Evolutionary conservation across 2,797 vertebrate species (phyloP).

Genomic region (Psittacula derbiana): DNA sequence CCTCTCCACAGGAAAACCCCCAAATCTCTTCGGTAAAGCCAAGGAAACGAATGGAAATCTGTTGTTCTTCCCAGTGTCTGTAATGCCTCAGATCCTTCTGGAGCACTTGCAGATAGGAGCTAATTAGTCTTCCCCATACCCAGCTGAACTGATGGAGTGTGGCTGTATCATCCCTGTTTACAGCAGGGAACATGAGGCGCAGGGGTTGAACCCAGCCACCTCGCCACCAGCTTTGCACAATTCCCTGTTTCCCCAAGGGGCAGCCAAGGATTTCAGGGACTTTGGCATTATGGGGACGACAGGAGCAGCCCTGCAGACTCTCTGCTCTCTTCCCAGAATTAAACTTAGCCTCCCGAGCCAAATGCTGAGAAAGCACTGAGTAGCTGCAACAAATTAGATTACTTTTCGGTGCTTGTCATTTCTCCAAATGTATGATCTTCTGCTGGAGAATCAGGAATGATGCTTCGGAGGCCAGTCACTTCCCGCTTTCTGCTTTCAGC

Average conservation of each 20-base stretch:
- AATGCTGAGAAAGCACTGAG: conserved; percentile 6
- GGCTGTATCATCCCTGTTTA: background rate
- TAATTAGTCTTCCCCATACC: background rate
- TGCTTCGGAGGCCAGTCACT: background rate
- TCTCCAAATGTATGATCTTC: background rate
- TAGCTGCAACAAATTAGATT: background rate
- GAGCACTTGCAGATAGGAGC: background rate
- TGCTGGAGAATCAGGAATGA: background rate
- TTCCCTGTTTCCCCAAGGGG: background rate
- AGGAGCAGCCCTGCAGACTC: background rate
- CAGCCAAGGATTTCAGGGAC: background rate
- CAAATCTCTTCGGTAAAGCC: background rate
- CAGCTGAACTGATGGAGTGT: background rate
- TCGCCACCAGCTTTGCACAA: rapidly evolving
- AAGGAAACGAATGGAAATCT: rapidly evolving
- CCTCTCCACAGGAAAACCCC: background rate
- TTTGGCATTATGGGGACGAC: background rate
- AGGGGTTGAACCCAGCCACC: background rate
- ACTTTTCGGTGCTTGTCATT: background rate
- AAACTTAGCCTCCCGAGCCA: background rate
- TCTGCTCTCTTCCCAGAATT: background rate
- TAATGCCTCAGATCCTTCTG: rapidly evolving
- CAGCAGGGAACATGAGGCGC: background rate
- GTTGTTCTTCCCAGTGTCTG: rapidly evolving
- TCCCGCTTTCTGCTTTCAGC: background rate